Evolutionary conservation across 2,113 vertebrate species (phyloP).

Genomic region (Dicrurus megarhynchus): DNA sequence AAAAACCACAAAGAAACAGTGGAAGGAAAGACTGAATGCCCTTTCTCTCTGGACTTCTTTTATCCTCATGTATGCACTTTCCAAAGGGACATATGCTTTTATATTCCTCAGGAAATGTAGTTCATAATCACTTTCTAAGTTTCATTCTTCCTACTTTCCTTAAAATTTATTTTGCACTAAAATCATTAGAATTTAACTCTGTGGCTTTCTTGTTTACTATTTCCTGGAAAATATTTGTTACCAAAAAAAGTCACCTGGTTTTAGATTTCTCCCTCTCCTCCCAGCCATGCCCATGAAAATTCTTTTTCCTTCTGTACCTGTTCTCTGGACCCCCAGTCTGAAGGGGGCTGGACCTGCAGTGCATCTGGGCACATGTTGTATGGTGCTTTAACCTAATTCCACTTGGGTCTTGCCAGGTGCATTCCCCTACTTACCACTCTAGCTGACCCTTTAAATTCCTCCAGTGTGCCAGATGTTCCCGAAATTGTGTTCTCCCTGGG

Average conservation of each 20-base stretch:
- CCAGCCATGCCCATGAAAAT: background rate
- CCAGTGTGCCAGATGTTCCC: conserved; percentile 61
- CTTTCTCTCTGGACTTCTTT: background rate
- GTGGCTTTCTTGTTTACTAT: background rate
- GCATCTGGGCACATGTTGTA: background rate
- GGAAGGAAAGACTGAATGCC: background rate
- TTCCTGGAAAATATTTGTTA: background rate
- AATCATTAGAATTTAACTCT: background rate
- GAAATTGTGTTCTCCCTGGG: conserved; percentile 51
- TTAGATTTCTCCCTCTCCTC: background rate
- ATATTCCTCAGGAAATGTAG: background rate
- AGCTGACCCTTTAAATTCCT: background rate
- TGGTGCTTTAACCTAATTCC: conserved; percentile 22
- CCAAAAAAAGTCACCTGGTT: background rate
- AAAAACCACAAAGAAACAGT: background rate
- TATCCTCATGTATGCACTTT: background rate
- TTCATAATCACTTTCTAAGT: background rate
- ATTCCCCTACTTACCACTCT: background rate
- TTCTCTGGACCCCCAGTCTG: background rate
- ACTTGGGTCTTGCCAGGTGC: background rate
- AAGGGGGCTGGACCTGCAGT: background rate
- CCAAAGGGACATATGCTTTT: background rate
- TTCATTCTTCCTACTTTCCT: background rate
- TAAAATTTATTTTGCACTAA: background rate
- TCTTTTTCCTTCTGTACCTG: background rate